Evolutionary conservation across 2,888 invertebrate species (phyloP).

Genomic region (Drosophila cracens): DNA sequence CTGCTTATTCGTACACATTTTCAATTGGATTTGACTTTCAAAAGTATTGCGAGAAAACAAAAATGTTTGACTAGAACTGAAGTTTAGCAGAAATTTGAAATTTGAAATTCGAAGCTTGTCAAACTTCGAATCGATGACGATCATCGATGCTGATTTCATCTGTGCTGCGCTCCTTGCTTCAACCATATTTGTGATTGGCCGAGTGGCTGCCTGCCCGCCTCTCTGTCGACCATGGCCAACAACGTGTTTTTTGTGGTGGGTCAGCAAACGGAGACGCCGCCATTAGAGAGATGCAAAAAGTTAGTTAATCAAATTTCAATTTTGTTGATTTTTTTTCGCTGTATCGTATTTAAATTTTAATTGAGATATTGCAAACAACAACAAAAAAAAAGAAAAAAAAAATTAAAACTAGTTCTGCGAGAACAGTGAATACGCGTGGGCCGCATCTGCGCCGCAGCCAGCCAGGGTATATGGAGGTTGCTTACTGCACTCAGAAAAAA

Average conservation of each 20-base stretch:
- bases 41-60: background rate
- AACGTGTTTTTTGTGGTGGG: conserved; percentile 40
- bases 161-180: conserved; percentile 13
- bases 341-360: conserved; percentile 32
- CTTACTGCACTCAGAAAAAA: conserved; percentile 3
- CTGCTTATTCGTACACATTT: background rate
- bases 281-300: conserved; percentile 30
- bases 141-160: conserved; percentile 3
- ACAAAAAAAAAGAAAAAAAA: conserved; percentile 18
- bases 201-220: conserved; percentile 1
- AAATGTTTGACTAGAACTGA: background rate
- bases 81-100: background rate
- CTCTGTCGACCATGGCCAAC: conserved; percentile 70
- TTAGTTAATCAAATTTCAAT: conserved; percentile 27
- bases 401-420: conserved; percentile 56
- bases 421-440: conserved; percentile 27
- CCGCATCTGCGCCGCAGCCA: conserved; percentile 22
- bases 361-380: conserved; percentile 43
- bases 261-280: conserved; percentile 35
- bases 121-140: background rate
- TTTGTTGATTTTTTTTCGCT: conserved; percentile 1
- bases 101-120: background rate
- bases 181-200: conserved; percentile 16
- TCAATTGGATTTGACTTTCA: background rate
- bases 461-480: conserved; percentile 14